Conservation (phyloP, 2,888 invertebrate species). For the Polymixis flavicincta region DNA sequence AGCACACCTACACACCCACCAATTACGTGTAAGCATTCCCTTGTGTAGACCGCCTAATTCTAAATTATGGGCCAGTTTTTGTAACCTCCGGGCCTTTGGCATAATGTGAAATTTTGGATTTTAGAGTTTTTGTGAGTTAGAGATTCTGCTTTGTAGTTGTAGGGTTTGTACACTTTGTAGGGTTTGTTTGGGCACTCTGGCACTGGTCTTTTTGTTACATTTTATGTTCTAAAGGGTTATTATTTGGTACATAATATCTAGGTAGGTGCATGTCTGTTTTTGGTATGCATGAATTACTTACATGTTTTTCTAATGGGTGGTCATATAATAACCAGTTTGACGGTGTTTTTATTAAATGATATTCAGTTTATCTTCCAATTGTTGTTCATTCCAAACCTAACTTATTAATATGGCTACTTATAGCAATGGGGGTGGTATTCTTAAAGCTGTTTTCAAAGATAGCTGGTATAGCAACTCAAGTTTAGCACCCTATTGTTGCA, state of each 20-base stretch:
- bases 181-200: no score
- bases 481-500: no score
- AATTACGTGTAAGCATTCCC: constrained; percentile 65
- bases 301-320: not conserved
- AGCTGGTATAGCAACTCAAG: not conserved
- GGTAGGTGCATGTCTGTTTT: not conserved
- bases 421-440: no score
- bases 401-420: not conserved
- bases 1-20: constrained; percentile 51
- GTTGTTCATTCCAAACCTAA: not conserved
- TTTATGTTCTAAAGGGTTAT: not conserved
- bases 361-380: not conserved
- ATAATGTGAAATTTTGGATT: constrained; percentile 18
- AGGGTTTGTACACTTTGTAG: not conserved
- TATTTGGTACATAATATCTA: not conserved
- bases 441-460: not conserved
- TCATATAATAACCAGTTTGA: not conserved
- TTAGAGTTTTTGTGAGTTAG: constrained; percentile 7
- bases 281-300: not conserved
- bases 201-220: not conserved
- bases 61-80: constrained; percentile 62
- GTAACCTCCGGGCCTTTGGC: constrained; percentile 24
- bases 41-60: constrained; percentile 55
- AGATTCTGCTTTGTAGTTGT: not conserved
- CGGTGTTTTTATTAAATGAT: not conserved